Evolutionary conservation across 2,797 vertebrate genomes (phyloP).

Genomic region (Melanotaenia nigrans): DNA sequence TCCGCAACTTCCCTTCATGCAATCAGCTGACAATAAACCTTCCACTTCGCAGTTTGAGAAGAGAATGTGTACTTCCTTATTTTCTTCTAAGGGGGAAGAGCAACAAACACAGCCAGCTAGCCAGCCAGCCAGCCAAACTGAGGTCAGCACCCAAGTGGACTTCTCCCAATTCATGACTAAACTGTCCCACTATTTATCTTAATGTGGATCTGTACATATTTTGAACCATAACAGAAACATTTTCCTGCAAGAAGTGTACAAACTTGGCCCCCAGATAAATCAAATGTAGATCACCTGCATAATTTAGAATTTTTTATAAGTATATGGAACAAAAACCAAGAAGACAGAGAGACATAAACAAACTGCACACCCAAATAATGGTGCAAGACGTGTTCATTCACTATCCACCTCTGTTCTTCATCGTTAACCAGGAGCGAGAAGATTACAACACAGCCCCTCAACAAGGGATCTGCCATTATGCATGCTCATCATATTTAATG

Average conservation of each 20-base stretch:
- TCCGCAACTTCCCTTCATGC: slow-evolving; percentile 68
- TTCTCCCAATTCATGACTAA: slow-evolving; percentile 10
- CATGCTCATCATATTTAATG: slow-evolving; percentile 18
- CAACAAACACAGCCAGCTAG: slow-evolving; percentile 33
- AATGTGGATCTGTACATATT: slow-evolving; percentile 10
- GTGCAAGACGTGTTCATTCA: slow-evolving; percentile 22
- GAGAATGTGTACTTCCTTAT: slow-evolving; percentile 72
- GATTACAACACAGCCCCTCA: slow-evolving; percentile 22
- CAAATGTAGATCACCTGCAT: slow-evolving; percentile 10
- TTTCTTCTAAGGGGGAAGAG: slow-evolving; percentile 74
- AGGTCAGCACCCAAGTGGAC: slow-evolving; percentile 34
- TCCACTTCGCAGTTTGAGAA: slow-evolving; percentile 66
- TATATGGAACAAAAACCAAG: slow-evolving; percentile 20
- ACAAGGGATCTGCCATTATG: slow-evolving; percentile 27
- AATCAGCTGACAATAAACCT: slow-evolving; percentile 69
- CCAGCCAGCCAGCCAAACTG: slow-evolving; percentile 40
- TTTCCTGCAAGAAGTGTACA: slow-evolving; percentile 26
- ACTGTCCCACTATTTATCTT: neutral
- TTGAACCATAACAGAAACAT: slow-evolving; percentile 14
- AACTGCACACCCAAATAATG: slow-evolving; percentile 49
- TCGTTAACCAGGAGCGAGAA: slow-evolving; percentile 25
- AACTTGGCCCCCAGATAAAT: slow-evolving; percentile 25
- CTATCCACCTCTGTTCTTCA: slow-evolving; percentile 6
- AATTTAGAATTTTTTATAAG: slow-evolving; percentile 16
- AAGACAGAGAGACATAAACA: slow-evolving; percentile 34